Evolutionary conservation across 2,113 vertebrate species (phyloP), one percentile per base, ranked within the genome.

Genomic region (Piaya cayana): DNA sequence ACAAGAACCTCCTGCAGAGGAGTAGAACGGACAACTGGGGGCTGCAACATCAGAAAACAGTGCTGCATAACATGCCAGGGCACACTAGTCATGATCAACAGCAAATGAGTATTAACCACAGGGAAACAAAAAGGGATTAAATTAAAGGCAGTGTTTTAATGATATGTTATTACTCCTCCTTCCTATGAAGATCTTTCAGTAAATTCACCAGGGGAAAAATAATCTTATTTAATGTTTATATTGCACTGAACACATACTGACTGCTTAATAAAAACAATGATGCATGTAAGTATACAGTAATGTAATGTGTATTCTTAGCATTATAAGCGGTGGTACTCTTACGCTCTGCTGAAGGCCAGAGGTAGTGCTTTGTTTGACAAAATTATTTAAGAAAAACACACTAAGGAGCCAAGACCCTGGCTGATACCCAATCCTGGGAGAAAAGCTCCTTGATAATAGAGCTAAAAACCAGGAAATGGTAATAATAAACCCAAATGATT

Each of bases 241-340:
- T 36, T 88, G 53, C 76, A 84, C 65, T 84, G 62, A 86, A 75
- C 64, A 53, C 82, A 80, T 25, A 93, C 62, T 11, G 67, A 91
- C 53, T 62, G 25, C 88, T 88, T 91, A 84, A 92, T 76, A 86
- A 83, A 93, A 95, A 95, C 70, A 90, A 64, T 43, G n/a, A 91
- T 63, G 34, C 59, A 82, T 25, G 37, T 43, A 67, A 81, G 45
- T 23, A 88, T 26, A 75, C 43, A 67, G 47, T 59, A 82, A 82
- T 65, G 65, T 72, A 64, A 45, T 58, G 79, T 17, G 25, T 52
- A 77, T 63, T 93, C 64, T 90, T 55, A 74, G 52, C 22, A 25
- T 49, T 82, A 26, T 50, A 92, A 69, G 34, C 23, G 34, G 19
- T 42, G n/a, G 39, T 47, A 64, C 49, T 75, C 60, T 52, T 65